Percentiles rank a stretch among this genome's conserved stretches.
Evolutionary conservation across 2,113 vertebrate genomes (phyloP).

Genomic region (Psammodynastes pulverulentus): DNA sequence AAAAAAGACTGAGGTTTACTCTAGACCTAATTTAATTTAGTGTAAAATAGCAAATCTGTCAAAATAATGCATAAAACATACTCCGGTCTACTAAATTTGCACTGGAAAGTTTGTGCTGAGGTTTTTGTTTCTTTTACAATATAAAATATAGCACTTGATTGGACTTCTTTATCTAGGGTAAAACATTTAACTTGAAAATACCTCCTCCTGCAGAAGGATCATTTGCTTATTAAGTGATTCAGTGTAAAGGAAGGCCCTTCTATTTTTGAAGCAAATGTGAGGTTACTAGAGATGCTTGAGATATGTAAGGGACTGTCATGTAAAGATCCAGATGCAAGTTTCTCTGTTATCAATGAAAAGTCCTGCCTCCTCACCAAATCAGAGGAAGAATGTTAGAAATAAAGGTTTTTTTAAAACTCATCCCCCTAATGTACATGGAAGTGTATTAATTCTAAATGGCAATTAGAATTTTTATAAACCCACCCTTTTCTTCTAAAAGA

Average conservation of each 20-base stretch:
- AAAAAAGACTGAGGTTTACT: background rate
- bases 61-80: background rate
- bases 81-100: background rate
- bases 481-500: background rate
- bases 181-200: background rate
- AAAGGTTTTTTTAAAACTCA: background rate
- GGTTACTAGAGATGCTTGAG: background rate
- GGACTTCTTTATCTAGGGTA: background rate
- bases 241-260: background rate
- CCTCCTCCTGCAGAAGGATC: background rate
- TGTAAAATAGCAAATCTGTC: background rate
- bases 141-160: background rate
- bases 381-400: background rate
- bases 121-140: background rate
- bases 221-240: background rate
- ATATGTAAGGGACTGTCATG: background rate
- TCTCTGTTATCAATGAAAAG: background rate
- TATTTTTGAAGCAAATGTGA: background rate
- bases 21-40: background rate
- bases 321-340: background rate
- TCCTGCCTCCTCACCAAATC: background rate
- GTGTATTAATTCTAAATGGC: background rate
- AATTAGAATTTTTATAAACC: background rate
- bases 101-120: background rate
- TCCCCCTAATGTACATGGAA: background rate